Evolutionary conservation across 2,113 vertebrate genomes (phyloP), one percentile per base, ranked within the genome.

Genomic region (Amphiprion ocellaris): DNA sequence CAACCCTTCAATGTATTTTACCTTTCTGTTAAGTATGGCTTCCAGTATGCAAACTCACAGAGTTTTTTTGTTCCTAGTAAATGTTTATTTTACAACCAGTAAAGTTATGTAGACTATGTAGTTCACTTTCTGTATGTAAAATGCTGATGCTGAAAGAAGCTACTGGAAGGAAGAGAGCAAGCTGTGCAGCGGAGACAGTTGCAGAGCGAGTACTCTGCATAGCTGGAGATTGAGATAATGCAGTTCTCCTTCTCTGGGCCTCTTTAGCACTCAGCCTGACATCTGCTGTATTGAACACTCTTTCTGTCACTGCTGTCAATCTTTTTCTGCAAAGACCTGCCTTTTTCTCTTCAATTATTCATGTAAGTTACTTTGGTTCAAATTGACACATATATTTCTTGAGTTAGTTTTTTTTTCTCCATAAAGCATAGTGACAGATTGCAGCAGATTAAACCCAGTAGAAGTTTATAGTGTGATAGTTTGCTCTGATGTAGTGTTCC

Each of bases 221-320:
- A 90, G 87, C 86, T 92, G 80, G 70, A 90, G 89, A 86, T 93
- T 92, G 90, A 94, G 92, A 93, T 93, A 90, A 94, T 92, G 82
- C 89, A 53, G 83, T 82, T 83, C 85, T 92, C 92, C 92, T 92
- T 90, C 83, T 80, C 66, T 6, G 82, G 91, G 93, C 93, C 93
- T 92, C 93, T 86, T 83, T 67, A 70, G 77, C 69, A 66, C 88
- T 89, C 74, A 61, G 69, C 17, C 75, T 86, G 86, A 93, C 93
- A 94, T 93, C 88, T 93, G 92, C 87, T 90, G 73, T 62, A 77
- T 71, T 78, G 66, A 92, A 76, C 75, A 58, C 73, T 54, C 39
- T 66, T 68, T 84, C 77, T 84, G 68, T 89, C 82, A 39, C 71
- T 64, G 67, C 80, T 86, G 83, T 87, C 79, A 59, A 61, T 55